Evolutionary conservation across 2,888 invertebrate genomes (phyloP), one percentile per base, ranked within the genome.

Genomic region (Strigamia crassipes): DNA sequence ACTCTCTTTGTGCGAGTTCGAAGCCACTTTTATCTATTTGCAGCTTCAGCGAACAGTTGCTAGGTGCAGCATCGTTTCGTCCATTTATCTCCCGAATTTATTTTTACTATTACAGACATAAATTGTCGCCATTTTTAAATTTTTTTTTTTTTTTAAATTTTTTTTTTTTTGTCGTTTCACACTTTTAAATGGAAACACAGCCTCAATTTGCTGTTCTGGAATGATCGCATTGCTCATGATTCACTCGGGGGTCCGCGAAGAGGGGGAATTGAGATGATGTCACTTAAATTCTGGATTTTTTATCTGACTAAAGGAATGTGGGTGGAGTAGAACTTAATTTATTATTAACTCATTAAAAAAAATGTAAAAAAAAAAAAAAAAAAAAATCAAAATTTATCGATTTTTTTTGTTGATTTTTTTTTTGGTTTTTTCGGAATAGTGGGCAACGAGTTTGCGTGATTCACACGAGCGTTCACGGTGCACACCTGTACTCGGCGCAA

Each of bases 1-100:
- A 73, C 73, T 31, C 15, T 73, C 73, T 73, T 73, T 73, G 31
- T 73, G 73, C 56, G 56, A n/a, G 56, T 56, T 56, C 6, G 27
- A 73, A 31, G 23, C 73, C 8, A 73, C 73, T 73, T 27, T 27
- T 73, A 73, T 73, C 73, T 31, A 31, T 31, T 31, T 73, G 73
- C 18, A 66, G 61, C 73, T 31, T 73, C 73, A 73, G 10, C 27
- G 73, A 27, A 27, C 31, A 31, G 13, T 73, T n/a, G 23, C 61
- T 66, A 66, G 46, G n/a, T n/a, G 12, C 15, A 46, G 56, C 56
- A 56, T 18, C 56, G 5, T 13, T 18, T 9, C 5, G 2, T 51
- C n/a, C 15, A n/a, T n/a, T n/a, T 15, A n/a, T 15, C n/a, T 51
- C 51, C 51, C 51, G n/a, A n/a, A 18, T 21, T 38, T 38, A 38